Base-by-base conservation (phyloP, 2,888 invertebrate species). In the Tanypteryx hageni region DNA sequence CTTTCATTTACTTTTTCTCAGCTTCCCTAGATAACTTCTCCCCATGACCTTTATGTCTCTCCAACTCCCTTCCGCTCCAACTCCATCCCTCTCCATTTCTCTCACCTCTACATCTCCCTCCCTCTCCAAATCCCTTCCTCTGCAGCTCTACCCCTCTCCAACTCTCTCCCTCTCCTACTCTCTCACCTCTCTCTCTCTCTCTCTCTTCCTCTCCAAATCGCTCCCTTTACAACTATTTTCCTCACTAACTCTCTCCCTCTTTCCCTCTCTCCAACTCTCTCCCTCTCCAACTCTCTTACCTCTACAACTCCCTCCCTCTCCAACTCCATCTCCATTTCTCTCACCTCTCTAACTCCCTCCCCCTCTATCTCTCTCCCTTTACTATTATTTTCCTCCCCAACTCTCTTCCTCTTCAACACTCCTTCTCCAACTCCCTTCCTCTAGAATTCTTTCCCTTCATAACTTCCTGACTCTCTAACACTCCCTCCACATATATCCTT, bases 311-410 rank as follows among this genome's bases (percentile, higher is more conserved):
- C 5, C 44, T 44, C 44, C 5, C 44, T 44, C 31, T 56, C 31
- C 11, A 31, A n/a, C 11, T 57, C 83, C 10, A 61, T 18, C 61
- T 3, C 61, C 61, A 61, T n/a, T n/a, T n/a, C n/a, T n/a, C n/a
- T n/a, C n/a, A n/a, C 56, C 83, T 56, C 83, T n/a, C 83, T 83
- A 83, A 83, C 44, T 83, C 83, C 13, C 83, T 44, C n/a, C 56
- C 44, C 44, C 56, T 44, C n/a, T 18, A 44, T 44, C n/a, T n/a
- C 44, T 44, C 44, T 83, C 56, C 83, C 16, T n/a, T n/a, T n/a
- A n/a, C n/a, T n/a, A 13, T 44, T 57, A 44, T n/a, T 18, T 83
- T 44, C 9, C 82, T 82, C 76, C 10, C 27, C 18, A n/a, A 76
- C 27, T n/a, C n/a, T n/a, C n/a, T 44, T 14, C n/a, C 82, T 13